These are phyloP conservation scores for Crocallis elinguaria DNA, from an alignment of 2,888 invertebrate genomes.

Conservation along the genomic window DNA sequence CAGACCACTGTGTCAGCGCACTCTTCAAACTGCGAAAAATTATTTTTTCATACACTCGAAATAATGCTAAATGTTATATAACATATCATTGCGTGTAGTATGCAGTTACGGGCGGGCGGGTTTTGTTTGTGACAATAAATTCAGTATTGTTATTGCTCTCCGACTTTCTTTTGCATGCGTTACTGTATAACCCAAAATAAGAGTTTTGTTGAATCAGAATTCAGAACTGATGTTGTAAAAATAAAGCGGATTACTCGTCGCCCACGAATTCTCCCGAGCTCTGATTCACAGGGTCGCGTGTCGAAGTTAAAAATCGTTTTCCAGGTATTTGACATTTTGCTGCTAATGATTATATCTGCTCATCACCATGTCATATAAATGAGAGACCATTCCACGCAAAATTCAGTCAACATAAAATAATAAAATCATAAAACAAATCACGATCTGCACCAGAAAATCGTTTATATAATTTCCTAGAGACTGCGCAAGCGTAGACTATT, in stretches of 20 bases:
- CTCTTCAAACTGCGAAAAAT: too few species aligned
- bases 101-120: neutral
- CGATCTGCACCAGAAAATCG: too few species aligned
- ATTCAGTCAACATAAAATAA: neutral
- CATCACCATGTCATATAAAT: slow-evolving; percentile 2
- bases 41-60: too few species aligned
- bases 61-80: too few species aligned
- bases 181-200: slow-evolving; percentile 39
- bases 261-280: slow-evolving; percentile 56
- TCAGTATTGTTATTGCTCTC: neutral
- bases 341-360: slow-evolving; percentile 42
- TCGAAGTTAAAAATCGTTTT: slow-evolving; percentile 55
- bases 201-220: slow-evolving; percentile 66
- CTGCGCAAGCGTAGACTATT: too few species aligned
- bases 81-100: too few species aligned
- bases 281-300: slow-evolving; percentile 58
- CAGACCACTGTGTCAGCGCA: too few species aligned
- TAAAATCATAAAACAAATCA: too few species aligned
- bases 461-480: too few species aligned
- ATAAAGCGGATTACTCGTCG: slow-evolving; percentile 67
- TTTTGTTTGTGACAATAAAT: neutral
- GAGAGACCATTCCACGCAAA: neutral
- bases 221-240: slow-evolving; percentile 55
- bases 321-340: slow-evolving; percentile 54
- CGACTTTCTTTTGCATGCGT: neutral